phyloP scores from a whole-genome alignment of 2,113 vertebrate species.

The Pelvicachromis taeniatus region DNA sequence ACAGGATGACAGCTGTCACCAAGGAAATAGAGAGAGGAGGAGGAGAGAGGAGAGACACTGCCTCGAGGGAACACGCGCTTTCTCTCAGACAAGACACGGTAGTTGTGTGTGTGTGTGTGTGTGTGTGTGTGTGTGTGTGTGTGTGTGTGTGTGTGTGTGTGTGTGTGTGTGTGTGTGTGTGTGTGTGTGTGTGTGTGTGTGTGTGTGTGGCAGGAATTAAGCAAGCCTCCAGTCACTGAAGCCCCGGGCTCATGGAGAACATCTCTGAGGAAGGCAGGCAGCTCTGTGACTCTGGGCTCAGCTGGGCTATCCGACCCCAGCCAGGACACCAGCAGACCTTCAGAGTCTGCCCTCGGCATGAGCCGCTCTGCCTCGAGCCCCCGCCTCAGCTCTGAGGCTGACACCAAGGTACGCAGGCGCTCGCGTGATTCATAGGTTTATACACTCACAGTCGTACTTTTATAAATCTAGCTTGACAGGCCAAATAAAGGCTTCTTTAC shows the following conservation, averaged over 20 bases:
- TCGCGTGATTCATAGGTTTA: neutral
- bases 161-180: too few species aligned
- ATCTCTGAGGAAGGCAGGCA: conserved; percentile 75
- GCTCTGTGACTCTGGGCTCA: conserved; percentile 72
- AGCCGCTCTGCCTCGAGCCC: conserved; percentile 78
- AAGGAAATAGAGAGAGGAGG: conserved; percentile 57
- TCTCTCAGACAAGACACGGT: conserved; percentile 8
- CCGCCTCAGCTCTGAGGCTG: conserved; percentile 72
- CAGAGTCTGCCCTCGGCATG: conserved; percentile 63
- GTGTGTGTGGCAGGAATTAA: conserved; percentile 45
- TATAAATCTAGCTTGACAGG: neutral
- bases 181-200: neutral
- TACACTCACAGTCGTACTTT: neutral
- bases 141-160: too few species aligned
- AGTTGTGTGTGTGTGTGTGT: neutral
- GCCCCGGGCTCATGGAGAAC: conserved; percentile 76
- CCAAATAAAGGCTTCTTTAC: conserved; percentile 10
- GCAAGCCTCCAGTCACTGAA: conserved; percentile 53
- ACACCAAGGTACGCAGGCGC: conserved; percentile 64
- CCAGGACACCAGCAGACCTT: conserved; percentile 51
- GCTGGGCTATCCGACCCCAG: conserved; percentile 57
- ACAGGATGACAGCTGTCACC: conserved; percentile 73
- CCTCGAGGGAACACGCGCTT: conserved; percentile 56
- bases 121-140: neutral
- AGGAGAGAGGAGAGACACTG: conserved; percentile 44